phyloP scores from a whole-genome alignment of 2,888 invertebrate genomes.

The Nymphalis c-album region DNA sequence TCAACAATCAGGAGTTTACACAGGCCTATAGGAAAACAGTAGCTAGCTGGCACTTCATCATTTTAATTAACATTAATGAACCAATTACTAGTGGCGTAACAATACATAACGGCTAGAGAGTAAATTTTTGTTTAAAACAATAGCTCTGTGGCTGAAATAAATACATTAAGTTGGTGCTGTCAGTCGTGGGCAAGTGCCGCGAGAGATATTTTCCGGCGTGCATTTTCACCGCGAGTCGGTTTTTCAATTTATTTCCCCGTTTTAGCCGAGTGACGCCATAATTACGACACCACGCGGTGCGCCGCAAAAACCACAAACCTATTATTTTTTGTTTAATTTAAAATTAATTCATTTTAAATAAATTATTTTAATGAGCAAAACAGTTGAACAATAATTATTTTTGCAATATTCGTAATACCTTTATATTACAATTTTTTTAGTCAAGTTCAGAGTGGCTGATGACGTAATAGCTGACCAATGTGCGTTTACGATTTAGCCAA shows the following conservation, averaged over 20 bases:
- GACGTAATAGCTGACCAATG: too few relatives aligned
- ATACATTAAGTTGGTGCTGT: conserved; percentile 71
- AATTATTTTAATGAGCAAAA: conserved; percentile 1
- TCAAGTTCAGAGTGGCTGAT: too few relatives aligned
- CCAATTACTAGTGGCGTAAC: conserved; percentile 59
- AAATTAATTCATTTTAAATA: conserved; percentile 11
- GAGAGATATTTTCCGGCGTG: conserved; percentile 68
- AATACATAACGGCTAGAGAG: conserved; percentile 56
- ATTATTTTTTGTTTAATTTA: conserved; percentile 28
- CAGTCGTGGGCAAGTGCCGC: conserved; percentile 64
- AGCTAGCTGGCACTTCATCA: conserved; percentile 41
- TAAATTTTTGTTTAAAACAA: conserved; percentile 66
- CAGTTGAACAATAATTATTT: neutral
- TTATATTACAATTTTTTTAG: too few relatives aligned
- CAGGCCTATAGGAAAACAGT: conserved; percentile 32
- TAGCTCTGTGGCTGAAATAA: conserved; percentile 69
- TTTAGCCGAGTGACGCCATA: conserved; percentile 74
- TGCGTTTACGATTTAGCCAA: too few relatives aligned
- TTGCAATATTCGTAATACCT: neutral
- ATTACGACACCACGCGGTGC: conserved; percentile 62
- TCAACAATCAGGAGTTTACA: conserved; percentile 24
- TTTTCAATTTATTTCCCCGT: conserved; percentile 78
- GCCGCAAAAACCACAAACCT: conserved; percentile 58
- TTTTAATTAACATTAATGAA: conserved; percentile 64
- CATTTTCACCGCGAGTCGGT: conserved; percentile 68